A percentile compares a stretch with the other conserved stretches of the same genome.
These are phyloP conservation scores for Poecilus cupreus DNA, from an alignment of 2,888 invertebrate genomes.

Conservation along the genomic window DNA sequence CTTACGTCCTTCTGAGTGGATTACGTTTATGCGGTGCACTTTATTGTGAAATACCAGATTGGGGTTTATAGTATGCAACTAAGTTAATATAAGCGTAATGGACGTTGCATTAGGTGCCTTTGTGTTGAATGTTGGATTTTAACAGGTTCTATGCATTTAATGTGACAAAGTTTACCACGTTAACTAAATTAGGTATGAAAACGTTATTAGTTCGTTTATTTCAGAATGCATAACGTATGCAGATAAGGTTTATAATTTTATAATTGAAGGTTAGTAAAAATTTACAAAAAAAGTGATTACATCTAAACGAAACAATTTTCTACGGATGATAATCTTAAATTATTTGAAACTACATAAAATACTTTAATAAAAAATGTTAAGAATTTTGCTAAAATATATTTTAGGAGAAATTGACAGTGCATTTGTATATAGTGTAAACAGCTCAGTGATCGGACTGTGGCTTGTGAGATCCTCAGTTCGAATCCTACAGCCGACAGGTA, in stretches of 20 bases:
- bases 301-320: neutral
- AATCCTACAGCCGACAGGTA: too few species aligned
- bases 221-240: neutral
- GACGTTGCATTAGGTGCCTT: slow-evolving; percentile 25
- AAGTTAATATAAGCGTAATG: slow-evolving; percentile 7
- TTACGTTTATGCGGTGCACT: neutral
- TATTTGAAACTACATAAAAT: neutral
- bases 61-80: neutral
- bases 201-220: too few species aligned
- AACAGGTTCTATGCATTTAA: neutral
- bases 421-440: too few species aligned
- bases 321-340: neutral
- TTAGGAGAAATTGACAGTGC: too few species aligned
- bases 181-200: too few species aligned
- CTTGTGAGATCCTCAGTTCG: too few species aligned
- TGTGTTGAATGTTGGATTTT: slow-evolving; percentile 3
- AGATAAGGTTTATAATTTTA: too few species aligned
- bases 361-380: too few species aligned
- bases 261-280: neutral
- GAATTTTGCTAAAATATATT: too few species aligned
- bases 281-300: neutral
- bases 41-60: slow-evolving; percentile 16
- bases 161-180: neutral
- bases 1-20: neutral
- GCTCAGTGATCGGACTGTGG: too few species aligned